Base-by-base conservation (phyloP, 2,797 vertebrate genomes). In the Gallinago solitaria region DNA sequence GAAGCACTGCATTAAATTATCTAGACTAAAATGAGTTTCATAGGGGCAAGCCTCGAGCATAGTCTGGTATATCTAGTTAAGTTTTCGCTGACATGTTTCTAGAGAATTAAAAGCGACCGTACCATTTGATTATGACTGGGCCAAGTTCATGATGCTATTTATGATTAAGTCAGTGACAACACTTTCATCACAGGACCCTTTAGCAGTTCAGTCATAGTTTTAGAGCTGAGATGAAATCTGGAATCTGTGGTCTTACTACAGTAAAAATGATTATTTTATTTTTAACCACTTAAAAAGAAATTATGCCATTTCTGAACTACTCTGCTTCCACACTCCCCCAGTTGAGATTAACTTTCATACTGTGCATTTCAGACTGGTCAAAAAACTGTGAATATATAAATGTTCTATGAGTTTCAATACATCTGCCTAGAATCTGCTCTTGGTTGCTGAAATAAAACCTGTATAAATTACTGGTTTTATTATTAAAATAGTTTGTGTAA, bases 71-170 rank as follows among this genome's bases (percentile, higher is more conserved):
- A n/a, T 32, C 20, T 68, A 56, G 77, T 68, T 30, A 61, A 28
- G 35, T 3, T 27, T 93, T 79, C 68, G 32, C 3, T 12, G 33
- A 68, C 23, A 39, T 43, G 57, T 50, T 6, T 77, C 39, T 64
- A 39, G 24, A 63, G 5, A 77, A n/a, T 4, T 53, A 56, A 48
- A 87, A 56, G 32, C 16, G 65, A 0, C 16, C 2, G 0, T 3
- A 50, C 9, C 13, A 7, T 68, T 70, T 92, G 17, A 25, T 60
- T 59, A 37, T 53, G 24, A 25, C 12, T 47, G 21, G 35, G 14
- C 6, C 3, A 5, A 33, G 25, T 24, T 68, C 20, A 24, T 48
- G 32, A 28, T 45, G 18, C 8, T 63, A 2, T 47, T 10, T 59
- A 2, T 47, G 23, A 45, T 37, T 63, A 69, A 54, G 50, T 32